Conservation (phyloP, 2,113 vertebrate genomes). For the Leptobrachium ailaonicum region DNA sequence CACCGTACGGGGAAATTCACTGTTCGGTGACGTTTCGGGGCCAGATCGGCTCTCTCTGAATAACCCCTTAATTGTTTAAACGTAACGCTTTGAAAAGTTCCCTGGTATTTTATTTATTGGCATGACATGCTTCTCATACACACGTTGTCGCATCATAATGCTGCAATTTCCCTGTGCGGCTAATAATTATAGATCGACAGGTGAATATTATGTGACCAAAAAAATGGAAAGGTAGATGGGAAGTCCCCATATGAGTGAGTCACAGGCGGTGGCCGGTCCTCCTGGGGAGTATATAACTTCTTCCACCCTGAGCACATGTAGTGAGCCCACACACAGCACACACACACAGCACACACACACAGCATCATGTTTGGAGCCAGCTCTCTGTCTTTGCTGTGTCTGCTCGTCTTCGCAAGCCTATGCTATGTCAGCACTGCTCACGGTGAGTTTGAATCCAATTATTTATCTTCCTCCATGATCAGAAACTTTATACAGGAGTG, state of each 20-base stretch:
- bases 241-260: neutral
- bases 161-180: too few relatives aligned
- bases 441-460: slow-evolving; percentile 9
- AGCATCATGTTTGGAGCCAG: slow-evolving; percentile 7
- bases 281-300: slow-evolving; percentile 9
- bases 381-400: neutral
- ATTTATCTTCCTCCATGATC: too few relatives aligned
- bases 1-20: too few relatives aligned
- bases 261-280: neutral
- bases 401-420: slow-evolving; percentile 10
- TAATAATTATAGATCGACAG: neutral
- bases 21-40: too few relatives aligned
- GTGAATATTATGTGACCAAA: neutral
- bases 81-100: too few relatives aligned
- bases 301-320: neutral
- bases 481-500: too few relatives aligned
- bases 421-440: neutral
- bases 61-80: too few relatives aligned
- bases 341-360: neutral
- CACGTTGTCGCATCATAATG: too few relatives aligned
- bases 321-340: neutral
- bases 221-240: slow-evolving; percentile 17
- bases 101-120: too few relatives aligned
- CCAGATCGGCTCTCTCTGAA: too few relatives aligned
- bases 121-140: too few relatives aligned